Evolutionary conservation across 1,140 invertebrate species (phyloP), one percentile per base, ranked within the genome.

Genomic region (Campoletis sonorensis): DNA sequence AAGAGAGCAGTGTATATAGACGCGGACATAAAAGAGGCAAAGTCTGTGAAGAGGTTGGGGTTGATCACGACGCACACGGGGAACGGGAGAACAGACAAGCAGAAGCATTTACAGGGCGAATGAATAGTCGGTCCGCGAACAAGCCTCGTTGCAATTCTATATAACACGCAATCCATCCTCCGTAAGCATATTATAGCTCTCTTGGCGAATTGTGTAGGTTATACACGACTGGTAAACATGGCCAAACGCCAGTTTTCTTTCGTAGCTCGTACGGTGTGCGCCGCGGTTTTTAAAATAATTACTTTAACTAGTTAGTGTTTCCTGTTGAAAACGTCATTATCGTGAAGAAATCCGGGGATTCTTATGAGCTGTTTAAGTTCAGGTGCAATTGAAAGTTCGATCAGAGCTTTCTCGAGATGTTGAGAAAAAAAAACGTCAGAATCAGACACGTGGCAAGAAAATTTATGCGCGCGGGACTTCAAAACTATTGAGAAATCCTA

Each of bases 201-300:
- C 79, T 54, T 71, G 80, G 80, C 81, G 82, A 70, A 84, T 84
- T 84, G 84, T 84, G 80, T 84, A 77, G 80, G 79, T 79, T 75
- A 79, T 72, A 82, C 58, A 83, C 83, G 83, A 85, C 82, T 85
- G 81, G 70, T 83, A 85, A 84, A 85, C 80, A 80, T 80, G 82
- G 81, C 84, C 83, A 87, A 86, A 87, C 84, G 84, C 84, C 85
- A 87, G 85, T 86, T 86, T 86, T 86, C 82, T 84, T 85, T 87
- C 83, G 85, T 84, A 86, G 85, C 80, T 85, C 85, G 80, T 27
- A 75, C 72, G 49, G 49, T 75, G 72, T 75, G 72, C 26, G 70
- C 82, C 81, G 80, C 83, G 84, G 82, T 72, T 81, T 82, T 84
- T 70, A 79, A 83, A 81, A 84, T 68, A 78, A 84, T 76, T 45